Evolutionary conservation across 1,140 invertebrate species (phyloP), one percentile per base, ranked within the genome.

Genomic region (Odontomachus brunneus): DNA sequence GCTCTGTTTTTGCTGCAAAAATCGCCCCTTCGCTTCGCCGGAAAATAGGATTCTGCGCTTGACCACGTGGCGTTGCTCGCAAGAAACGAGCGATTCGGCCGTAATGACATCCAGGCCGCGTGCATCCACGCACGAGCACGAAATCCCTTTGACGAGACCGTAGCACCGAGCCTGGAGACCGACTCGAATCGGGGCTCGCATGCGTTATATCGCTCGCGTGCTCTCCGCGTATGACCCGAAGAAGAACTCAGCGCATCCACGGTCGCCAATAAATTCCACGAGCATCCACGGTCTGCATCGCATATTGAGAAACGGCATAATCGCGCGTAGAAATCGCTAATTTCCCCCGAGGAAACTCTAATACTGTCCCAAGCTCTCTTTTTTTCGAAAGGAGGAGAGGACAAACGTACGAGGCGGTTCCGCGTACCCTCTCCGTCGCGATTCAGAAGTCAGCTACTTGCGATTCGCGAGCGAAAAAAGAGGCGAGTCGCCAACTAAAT

Each of bases 401-500:
- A 5, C n/a, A n/a, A n/a, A n/a, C 29, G 29, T 57, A 24, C 29
- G 5, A 29, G 29, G 26, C 24, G 19, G 15, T 33, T 5, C n/a
- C 44, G 44, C 5, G 22, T 76, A 51, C 11, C n/a, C 67, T 7
- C 14, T 69, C 1, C 0, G 11, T 44, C 2, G 73, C n/a, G 1
- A 66, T 22, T 3, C n/a, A 24, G 59, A n/a, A n/a, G n/a, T n/a
- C 7, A 49, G 17, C 26, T 65, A 65, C n/a, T 24, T 2, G 1
- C 33, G 51, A 48, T 22, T 19, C 53, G 15, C 24, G 22, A n/a
- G 1, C 3, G 14, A 62, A 67, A 69, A 80, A 87, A 22, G 19
- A 69, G 15, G 11, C 63, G 33, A 59, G 62, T 33, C 49, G n/a
- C 1, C 5, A 80, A 57, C 82, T 88, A 85, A 88, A 88, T 88